These are phyloP conservation scores for Merodon equestris DNA, from an alignment of 2,888 invertebrate genomes.

Conservation along the genomic window DNA sequence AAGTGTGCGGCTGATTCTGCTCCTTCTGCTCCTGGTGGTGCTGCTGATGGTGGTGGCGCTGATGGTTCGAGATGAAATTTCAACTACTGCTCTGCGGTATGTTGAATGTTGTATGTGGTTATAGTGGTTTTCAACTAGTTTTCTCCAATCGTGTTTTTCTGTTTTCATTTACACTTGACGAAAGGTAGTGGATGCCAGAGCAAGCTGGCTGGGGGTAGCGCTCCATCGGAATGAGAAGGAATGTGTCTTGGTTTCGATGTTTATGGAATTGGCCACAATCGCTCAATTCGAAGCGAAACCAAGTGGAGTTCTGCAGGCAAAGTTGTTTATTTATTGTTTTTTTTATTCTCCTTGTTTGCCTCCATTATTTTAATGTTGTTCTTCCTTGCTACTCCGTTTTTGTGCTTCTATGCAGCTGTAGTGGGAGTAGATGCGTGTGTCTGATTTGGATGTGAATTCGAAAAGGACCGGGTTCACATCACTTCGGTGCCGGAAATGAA, in stretches of 20 bases:
- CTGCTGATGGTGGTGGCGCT: no score
- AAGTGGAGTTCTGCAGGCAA: conserved; percentile 20
- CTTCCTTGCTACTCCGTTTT: conserved; percentile 1
- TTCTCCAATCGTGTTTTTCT: conserved; percentile 9
- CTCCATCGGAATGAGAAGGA: neutral
- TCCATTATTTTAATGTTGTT: conserved; percentile 18
- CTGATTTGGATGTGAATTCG: no score
- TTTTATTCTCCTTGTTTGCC: conserved; percentile 4
- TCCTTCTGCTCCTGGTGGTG: no score
- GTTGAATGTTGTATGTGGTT: conserved; percentile 63
- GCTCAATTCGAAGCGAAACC: conserved; percentile 60
- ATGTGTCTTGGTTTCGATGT: conserved; percentile 56
- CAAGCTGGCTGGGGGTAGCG: no score
- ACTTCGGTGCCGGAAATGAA: no score
- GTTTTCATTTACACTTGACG: neutral
- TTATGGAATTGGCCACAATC: conserved; percentile 67
- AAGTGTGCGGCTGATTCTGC: no score
- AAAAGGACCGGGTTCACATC: no score
- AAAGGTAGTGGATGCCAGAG: neutral
- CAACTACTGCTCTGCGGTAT: conserved; percentile 63
- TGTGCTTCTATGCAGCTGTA: no score
- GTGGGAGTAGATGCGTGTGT: no score
- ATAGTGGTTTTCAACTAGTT: conserved; percentile 44
- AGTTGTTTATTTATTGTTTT: conserved; percentile 26
- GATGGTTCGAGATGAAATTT: conserved; percentile 61